Evolutionary conservation across 2,888 invertebrate genomes (phyloP).

Genomic region (Alentia gelatinosa): DNA sequence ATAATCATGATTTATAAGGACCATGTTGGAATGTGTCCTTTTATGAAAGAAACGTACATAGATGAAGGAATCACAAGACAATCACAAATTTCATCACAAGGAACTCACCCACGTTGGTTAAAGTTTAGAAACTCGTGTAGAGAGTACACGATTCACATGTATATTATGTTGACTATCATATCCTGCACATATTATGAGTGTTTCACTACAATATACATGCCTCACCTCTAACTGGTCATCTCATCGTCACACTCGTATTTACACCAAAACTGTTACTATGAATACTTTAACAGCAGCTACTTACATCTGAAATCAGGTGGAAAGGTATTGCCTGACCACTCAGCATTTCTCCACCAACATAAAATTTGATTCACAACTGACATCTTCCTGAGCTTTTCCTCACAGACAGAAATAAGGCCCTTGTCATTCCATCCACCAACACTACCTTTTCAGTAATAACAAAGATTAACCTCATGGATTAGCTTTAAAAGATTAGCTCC

Average conservation of each 20-base stretch:
- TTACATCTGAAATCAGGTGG: not conserved
- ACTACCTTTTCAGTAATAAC: no score
- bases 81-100: constrained; percentile 32
- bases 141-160: not conserved
- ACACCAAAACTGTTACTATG: not conserved
- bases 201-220: not conserved
- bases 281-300: not conserved
- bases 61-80: not conserved
- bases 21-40: not conserved
- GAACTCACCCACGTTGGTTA: not conserved
- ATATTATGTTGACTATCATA: constrained; percentile 6
- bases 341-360: not conserved
- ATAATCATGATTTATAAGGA: not conserved
- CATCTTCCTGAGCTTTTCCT: not conserved
- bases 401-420: not conserved
- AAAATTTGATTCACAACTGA: no score
- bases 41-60: not conserved
- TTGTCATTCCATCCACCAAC: not conserved
- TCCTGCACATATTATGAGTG: not conserved
- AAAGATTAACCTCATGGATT: no score
- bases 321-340: not conserved
- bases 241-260: not conserved
- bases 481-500: no score
- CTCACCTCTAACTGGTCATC: no score
- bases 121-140: not conserved